Conservation (phyloP, 2,888 invertebrate species). For the Mythimna pallens region DNA sequence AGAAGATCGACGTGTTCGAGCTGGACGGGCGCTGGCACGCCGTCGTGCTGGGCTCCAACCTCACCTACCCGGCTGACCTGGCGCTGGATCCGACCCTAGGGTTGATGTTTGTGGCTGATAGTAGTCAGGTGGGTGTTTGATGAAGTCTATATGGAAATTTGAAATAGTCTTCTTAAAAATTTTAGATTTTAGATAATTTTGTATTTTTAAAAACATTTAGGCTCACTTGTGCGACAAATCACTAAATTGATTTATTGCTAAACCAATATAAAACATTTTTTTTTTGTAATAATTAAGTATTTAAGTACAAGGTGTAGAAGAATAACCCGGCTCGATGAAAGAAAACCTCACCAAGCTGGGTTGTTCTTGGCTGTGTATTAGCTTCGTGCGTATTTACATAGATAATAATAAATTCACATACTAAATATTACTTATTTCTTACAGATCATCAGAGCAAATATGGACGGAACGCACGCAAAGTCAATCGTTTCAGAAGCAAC, state of each 20-base stretch:
- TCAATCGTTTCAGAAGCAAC: conserved; percentile 97
- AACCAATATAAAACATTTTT: too few relatives aligned
- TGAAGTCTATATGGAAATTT: background rate
- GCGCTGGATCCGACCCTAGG: conserved; percentile 98
- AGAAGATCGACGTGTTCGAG: conserved; percentile 98
- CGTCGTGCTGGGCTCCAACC: conserved; percentile 96
- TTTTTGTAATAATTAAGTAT: too few relatives aligned
- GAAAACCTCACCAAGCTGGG: too few relatives aligned
- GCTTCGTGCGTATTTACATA: too few relatives aligned
- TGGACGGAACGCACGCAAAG: conserved; percentile 97
- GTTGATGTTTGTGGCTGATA: conserved; percentile 96
- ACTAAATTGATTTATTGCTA: too few relatives aligned
- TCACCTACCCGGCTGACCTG: conserved; percentile 97
- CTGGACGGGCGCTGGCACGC: conserved; percentile 96
- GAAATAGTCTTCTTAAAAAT: background rate
- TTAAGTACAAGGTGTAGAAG: too few relatives aligned
- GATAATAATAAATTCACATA: too few relatives aligned
- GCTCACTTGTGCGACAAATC: too few relatives aligned
- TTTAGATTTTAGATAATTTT: too few relatives aligned
- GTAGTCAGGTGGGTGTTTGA: conserved; percentile 91
- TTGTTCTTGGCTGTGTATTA: too few relatives aligned
- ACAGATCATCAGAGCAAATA: conserved; percentile 95
- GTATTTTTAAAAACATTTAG: too few relatives aligned
- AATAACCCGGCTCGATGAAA: too few relatives aligned
- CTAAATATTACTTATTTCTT: conserved; percentile 24